Conservation (phyloP, 2,797 vertebrate genomes). For the Cheirogaleus major region DNA sequence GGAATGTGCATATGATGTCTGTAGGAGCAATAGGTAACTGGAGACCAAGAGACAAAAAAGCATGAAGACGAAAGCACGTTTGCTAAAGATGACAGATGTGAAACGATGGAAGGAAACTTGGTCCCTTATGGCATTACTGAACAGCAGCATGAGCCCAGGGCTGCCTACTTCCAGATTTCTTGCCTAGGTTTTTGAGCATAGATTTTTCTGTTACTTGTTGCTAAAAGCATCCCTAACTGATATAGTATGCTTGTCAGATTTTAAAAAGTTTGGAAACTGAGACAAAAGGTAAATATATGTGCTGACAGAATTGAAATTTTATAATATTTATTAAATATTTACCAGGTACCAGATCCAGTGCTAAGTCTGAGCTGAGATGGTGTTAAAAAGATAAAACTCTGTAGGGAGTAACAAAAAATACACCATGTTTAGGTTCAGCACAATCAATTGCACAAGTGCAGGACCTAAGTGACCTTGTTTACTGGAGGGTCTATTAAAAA, state of each 20-base stretch:
- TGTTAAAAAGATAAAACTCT: neutral
- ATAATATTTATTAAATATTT: neutral
- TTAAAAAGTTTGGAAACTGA: neutral
- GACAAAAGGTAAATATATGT: neutral
- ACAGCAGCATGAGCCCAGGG: too few relatives aligned
- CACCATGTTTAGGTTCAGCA: neutral
- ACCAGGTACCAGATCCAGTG: neutral
- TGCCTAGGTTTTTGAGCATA: neutral
- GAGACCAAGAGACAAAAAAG: neutral
- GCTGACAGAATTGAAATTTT: neutral
- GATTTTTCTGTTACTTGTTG: neutral
- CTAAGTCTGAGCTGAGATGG: neutral
- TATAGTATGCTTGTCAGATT: neutral
- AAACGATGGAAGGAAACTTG: neutral
- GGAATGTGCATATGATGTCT: neutral
- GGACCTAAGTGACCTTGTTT: neutral
- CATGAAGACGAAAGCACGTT: neutral
- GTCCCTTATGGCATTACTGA: fast-evolving
- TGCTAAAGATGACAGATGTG: neutral
- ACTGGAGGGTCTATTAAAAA: neutral
- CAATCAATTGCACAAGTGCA: neutral
- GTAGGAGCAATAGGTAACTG: neutral
- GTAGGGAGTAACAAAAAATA: neutral
- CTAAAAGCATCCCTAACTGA: neutral
- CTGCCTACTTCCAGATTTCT: neutral